Evolutionary conservation across 2,113 vertebrate species (phyloP).

Genomic region (Corvus hawaiiensis): DNA sequence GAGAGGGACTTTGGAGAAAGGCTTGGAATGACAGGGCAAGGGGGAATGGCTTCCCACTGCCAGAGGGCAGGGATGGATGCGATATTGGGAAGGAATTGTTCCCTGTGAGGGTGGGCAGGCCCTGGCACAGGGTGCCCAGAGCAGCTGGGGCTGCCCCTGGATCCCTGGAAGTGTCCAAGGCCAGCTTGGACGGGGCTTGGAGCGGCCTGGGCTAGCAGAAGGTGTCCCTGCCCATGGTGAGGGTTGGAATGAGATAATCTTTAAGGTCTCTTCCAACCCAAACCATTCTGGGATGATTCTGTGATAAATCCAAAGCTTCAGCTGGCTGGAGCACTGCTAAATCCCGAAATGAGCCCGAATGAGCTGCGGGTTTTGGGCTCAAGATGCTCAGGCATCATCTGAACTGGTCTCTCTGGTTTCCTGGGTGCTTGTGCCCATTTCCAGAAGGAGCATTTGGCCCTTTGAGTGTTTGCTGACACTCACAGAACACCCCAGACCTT

Average conservation of each 20-base stretch:
- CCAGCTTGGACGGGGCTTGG: rapidly evolving
- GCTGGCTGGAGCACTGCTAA: not conserved
- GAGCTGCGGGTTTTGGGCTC: not conserved
- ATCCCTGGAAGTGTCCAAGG: not conserved
- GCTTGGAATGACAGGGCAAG: not conserved
- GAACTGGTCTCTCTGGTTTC: not conserved
- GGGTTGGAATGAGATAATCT: rapidly evolving
- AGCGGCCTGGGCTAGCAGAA: rapidly evolving
- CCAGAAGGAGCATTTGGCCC: not conserved
- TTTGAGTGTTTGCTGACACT: not conserved
- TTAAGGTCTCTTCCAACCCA: not conserved
- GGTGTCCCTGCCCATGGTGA: not conserved
- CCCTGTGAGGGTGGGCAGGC: rapidly evolving
- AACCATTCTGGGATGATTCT: not conserved
- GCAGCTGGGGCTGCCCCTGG: not conserved
- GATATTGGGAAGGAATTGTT: rapidly evolving
- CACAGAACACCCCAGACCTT: not conserved
- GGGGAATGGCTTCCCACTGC: not conserved
- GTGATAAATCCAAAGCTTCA: not conserved
- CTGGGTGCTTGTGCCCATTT: not conserved
- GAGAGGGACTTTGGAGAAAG: not conserved
- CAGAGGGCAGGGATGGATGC: rapidly evolving
- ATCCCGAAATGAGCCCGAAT: not conserved
- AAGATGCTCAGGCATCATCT: rapidly evolving
- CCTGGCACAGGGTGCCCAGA: not conserved